Evolutionary conservation across 2,888 invertebrate species (phyloP), one percentile per base, ranked within the genome.

Genomic region (Diogma glabrata): DNA sequence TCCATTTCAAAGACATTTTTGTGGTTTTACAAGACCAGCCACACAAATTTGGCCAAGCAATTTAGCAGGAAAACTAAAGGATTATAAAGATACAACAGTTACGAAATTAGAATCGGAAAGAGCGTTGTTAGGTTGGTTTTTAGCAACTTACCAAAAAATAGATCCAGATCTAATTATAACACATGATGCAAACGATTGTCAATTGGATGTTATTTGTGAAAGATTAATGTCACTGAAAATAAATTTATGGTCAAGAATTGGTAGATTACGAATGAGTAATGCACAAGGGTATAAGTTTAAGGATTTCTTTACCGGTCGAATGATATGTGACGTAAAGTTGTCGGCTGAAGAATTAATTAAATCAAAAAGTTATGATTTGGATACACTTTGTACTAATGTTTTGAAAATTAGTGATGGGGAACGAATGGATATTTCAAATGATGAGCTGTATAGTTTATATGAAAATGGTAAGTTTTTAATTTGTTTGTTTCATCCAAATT

Each of bases 91-190:
- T 1, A 86, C 84, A 0, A 82, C 81, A 67, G 76, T 89, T 1
- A 83, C 86, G 52, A 82, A 84, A 66, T 81, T 82, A 61, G 87
- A 91, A 54, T 84, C 85, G 1, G 97, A 99, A 70, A 73, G 90
- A 53, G 87, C 87, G 14, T 72, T 99, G 10, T 72, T 99, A 0
- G 88, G 85, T 60, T 85, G 82, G 67, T 84, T 97, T 57, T 75
- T 97, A 60, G 84, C 86, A 1, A 87, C 87, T 63, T 81, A 96
- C 58, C 82, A 85, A 66, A 84, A 82, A 61, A 73, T 88, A 49
- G 97, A 99, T 64, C 91, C 97, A 0, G 99, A 99, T 71, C 71
- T 97, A 23, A 79, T 99, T 38, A 83, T 97, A 3, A 96, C 96
- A 0, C 93, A 96, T 63, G 97, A 99, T 66, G 73, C 93, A 40